Evolutionary conservation across 37 sponge, comb jelly and placozoan species (phyloP).

Genomic region (Cliona cf. orientalis): DNA sequence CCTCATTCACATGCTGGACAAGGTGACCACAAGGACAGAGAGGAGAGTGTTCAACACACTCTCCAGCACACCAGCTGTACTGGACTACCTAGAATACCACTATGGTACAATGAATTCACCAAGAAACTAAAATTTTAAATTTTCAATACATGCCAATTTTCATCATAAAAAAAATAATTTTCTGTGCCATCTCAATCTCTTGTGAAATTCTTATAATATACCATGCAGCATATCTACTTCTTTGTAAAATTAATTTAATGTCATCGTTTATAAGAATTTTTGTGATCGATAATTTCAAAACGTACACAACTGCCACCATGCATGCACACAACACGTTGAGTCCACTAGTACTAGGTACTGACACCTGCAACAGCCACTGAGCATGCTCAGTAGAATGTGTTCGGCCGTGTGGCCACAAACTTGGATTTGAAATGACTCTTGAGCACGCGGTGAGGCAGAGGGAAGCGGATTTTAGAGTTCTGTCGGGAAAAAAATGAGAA

Average conservation of each 20-base stretch:
- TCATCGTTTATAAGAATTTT: no score
- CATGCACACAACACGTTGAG: no score
- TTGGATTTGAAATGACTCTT: constrained; percentile 76
- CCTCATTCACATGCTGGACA: constrained; percentile 91
- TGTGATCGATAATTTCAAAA: no score
- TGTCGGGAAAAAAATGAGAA: constrained; percentile 10
- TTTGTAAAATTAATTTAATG: no score
- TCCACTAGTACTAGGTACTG: no score
- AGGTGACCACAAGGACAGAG: constrained; percentile 61
- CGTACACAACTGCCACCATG: no score
- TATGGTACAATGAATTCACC: no score
- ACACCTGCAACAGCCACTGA: background rate
- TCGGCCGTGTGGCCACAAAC: constrained; percentile 90
- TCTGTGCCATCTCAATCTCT: no score
- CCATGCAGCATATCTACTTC: no score
- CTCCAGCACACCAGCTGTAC: constrained; percentile 77
- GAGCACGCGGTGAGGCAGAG: constrained; percentile 92
- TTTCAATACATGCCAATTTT: background rate
- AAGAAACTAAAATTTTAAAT: background rate
- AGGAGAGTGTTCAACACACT: constrained; percentile 79
- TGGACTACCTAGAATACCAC: constrained; percentile 76
- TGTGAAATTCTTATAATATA: background rate
- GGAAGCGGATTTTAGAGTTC: constrained; percentile 92
- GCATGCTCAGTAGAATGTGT: constrained; percentile 70
- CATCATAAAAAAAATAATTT: no score